Evolutionary conservation across 2,113 vertebrate species (phyloP).

Genomic region (Casuarius casuarius): DNA sequence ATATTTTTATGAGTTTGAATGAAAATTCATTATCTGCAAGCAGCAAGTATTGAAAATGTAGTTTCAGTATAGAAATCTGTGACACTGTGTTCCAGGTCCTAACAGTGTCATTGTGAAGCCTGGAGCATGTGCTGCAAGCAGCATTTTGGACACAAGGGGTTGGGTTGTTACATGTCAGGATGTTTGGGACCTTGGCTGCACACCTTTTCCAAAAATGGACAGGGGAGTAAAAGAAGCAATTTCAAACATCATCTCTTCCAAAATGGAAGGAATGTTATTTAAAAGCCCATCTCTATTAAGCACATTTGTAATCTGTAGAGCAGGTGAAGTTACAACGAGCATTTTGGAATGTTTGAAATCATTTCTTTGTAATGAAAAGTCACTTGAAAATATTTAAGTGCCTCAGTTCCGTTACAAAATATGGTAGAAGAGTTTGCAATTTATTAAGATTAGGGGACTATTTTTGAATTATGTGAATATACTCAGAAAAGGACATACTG

Average conservation of each 20-base stretch:
- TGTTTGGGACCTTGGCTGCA: background rate
- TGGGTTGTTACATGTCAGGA: background rate
- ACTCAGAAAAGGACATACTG: background rate
- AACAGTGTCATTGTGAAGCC: background rate
- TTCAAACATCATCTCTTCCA: background rate
- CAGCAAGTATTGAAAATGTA: background rate
- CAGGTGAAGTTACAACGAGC: background rate
- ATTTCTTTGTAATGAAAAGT: background rate
- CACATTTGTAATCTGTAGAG: background rate
- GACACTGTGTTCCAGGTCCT: background rate
- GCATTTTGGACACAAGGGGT: background rate
- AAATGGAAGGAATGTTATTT: background rate
- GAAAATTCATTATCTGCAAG: background rate
- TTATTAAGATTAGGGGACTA: background rate
- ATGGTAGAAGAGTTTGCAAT: background rate
- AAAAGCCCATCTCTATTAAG: background rate
- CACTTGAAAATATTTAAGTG: slow-evolving; percentile 4
- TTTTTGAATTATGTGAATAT: slow-evolving; percentile 39
- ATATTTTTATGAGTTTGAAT: background rate
- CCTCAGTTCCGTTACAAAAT: background rate
- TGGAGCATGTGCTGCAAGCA: background rate
- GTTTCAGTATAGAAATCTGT: background rate
- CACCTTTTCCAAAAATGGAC: background rate
- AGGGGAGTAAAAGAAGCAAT: background rate
- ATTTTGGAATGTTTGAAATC: background rate